Evolutionary conservation across 2,113 vertebrate species (phyloP).

Genomic region (Xiphophorus maculatus): DNA sequence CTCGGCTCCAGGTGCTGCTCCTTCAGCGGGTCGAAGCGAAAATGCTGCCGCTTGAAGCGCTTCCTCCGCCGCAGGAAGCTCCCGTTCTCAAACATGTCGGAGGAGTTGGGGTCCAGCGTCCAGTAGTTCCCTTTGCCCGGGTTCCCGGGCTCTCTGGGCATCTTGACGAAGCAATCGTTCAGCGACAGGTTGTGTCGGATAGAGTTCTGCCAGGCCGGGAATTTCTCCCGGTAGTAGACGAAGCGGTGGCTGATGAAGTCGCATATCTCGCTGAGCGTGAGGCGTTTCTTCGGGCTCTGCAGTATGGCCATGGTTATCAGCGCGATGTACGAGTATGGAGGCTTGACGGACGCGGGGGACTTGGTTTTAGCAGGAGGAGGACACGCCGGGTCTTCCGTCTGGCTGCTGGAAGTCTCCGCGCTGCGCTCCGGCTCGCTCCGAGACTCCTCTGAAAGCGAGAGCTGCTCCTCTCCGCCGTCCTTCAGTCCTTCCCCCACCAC

Average conservation of each 20-base stretch:
- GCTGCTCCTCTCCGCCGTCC: slow-evolving; percentile 70
- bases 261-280: slow-evolving; percentile 85
- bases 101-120: slow-evolving; percentile 85
- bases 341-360: slow-evolving; percentile 79
- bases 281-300: slow-evolving; percentile 82
- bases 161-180: slow-evolving; percentile 85
- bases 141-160: slow-evolving; percentile 83
- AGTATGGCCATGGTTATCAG: slow-evolving; percentile 85
- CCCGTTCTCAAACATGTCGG: slow-evolving; percentile 86
- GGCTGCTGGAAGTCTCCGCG: slow-evolving; percentile 44
- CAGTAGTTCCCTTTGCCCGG: slow-evolving; percentile 86
- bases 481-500: slow-evolving; percentile 80
- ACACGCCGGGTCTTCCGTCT: slow-evolving; percentile 48
- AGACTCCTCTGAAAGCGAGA: slow-evolving; percentile 57
- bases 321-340: slow-evolving; percentile 84
- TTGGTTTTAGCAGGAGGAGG: slow-evolving; percentile 54
- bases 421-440: slow-evolving; percentile 46
- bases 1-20: slow-evolving; percentile 74
- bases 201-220: slow-evolving; percentile 86
- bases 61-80: slow-evolving; percentile 83
- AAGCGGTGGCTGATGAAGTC: slow-evolving; percentile 85
- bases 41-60: slow-evolving; percentile 83
- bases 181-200: slow-evolving; percentile 84
- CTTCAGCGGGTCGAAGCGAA: slow-evolving; percentile 74
- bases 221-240: slow-evolving; percentile 83